Evolutionary conservation across 2,113 vertebrate species (phyloP), one percentile per base, ranked within the genome.

Genomic region (Poeciliopsis retropinna): DNA sequence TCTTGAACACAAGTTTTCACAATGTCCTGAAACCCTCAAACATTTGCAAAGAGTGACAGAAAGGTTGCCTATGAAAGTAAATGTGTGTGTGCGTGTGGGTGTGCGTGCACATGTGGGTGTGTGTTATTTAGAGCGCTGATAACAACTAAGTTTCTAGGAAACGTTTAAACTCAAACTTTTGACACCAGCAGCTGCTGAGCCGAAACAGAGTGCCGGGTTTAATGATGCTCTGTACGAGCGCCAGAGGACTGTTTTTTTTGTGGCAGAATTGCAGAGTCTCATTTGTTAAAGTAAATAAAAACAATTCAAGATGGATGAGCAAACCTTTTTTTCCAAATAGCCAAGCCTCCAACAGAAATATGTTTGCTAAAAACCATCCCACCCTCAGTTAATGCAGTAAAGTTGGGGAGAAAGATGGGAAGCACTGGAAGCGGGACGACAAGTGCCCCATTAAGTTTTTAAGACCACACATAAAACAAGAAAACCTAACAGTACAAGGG

Each of bases 71-170:
- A 80, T 72, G 72, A 86, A 85, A 72, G 80, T 63, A 79, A 68
- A 78, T 64, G 80, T 82, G 81, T 81, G 81, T 10, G 22, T 25
- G 22, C 9, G 73, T 87, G 44, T 83, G 74, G 85, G 87, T 73
- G 47, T 0, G 15, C 3, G 2, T 31, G 30, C 30, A 79, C 30
- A 79, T 81, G 81, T 66, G 80, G 77, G 81, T 79, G 81, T n/a
- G 51, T n/a, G 22, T n/a, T 19, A 15, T 82, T 73, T 88, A 85
- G 82, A 83, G 73, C 79, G 32, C 75, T 25, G 75, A 76, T 83
- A 79, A 80, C 80, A 75, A 88, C 84, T 82, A 81, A 71, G 12
- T 15, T 62, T 34, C 66, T 87, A 85, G 84, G 77, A 71, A 30
- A 3, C 0, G 15, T 78, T 85, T 85, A 88, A 70, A 72, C 76